These are phyloP conservation scores for Drosophila repleta DNA, from an alignment of 1,140 invertebrate genomes.

Conservation along the genomic window DNA sequence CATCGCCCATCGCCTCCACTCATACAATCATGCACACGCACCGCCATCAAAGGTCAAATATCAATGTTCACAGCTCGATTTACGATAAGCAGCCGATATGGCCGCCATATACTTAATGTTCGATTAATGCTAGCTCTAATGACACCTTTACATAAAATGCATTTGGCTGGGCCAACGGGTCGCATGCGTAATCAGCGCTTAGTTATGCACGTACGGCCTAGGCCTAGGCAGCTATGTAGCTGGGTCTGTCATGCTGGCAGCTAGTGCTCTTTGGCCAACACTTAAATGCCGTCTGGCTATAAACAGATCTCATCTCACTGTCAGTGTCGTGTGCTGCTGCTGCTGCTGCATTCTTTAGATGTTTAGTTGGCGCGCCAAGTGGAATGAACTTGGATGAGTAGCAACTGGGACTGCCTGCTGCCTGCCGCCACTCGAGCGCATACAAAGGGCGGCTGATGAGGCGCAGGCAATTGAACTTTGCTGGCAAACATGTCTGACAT, in stretches of 20 bases:
- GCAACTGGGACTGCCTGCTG: conserved; percentile 3
- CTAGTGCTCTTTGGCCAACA: conserved; percentile 22
- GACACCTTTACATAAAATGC: conserved; percentile 8
- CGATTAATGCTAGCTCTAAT: conserved; percentile 11
- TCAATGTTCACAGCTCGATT: conserved; percentile 25
- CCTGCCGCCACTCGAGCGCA: conserved; percentile 18
- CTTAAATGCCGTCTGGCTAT: conserved; percentile 73
- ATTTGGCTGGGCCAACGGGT: conserved; percentile 2
- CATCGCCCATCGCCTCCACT: too few species aligned
- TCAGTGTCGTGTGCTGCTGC: conserved; percentile 66
- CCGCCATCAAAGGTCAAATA: conserved; percentile 61
- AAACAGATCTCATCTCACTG: conserved; percentile 73
- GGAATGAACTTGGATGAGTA: conserved; percentile 78
- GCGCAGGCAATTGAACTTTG: conserved; percentile 40
- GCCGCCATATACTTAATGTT: conserved; percentile 15
- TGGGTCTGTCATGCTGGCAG: conserved; percentile 11
- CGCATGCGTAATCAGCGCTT: conserved; percentile 35
- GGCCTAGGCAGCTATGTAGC: conserved; percentile 2
- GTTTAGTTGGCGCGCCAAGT: conserved; percentile 63
- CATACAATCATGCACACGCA: conserved; percentile 32
- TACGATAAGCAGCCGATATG: not conserved
- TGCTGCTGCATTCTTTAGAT: conserved; percentile 68
- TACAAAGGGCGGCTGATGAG: conserved; percentile 40
- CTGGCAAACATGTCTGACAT: conserved; percentile 62
- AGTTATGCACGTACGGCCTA: conserved; percentile 2